Conservation (phyloP, 2,888 invertebrate species). For the Netelia melanura region DNA sequence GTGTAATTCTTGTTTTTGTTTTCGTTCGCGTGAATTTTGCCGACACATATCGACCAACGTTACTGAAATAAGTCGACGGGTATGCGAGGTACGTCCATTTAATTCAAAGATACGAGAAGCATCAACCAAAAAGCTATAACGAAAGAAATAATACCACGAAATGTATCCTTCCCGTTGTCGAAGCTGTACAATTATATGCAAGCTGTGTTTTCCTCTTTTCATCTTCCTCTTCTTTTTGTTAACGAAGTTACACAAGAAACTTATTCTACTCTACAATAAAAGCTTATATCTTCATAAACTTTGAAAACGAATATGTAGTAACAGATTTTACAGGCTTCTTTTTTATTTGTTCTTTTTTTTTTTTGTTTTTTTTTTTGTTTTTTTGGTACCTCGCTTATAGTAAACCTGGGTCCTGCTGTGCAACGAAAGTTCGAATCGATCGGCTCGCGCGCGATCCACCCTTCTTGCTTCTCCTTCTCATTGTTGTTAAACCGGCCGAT, state of each 20-base stretch:
- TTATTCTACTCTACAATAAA: constrained; percentile 68
- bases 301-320: constrained; percentile 67
- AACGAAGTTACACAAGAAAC: constrained; percentile 57
- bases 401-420: constrained; percentile 64
- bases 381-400: constrained; percentile 70
- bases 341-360: constrained; percentile 46
- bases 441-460: constrained; percentile 47
- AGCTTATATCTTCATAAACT: constrained; percentile 68
- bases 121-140: constrained; percentile 41
- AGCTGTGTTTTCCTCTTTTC: not conserved
- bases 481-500: constrained; percentile 57
- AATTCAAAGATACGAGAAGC: constrained; percentile 25
- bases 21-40: constrained; percentile 32
- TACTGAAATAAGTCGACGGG: constrained; percentile 42
- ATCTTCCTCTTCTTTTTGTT: constrained; percentile 5
- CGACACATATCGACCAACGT: constrained; percentile 51
- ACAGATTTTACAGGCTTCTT: constrained; percentile 68
- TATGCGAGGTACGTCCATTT: constrained; percentile 60
- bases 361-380: constrained; percentile 51
- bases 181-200: constrained; percentile 52
- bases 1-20: constrained; percentile 14
- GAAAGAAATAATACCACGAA: constrained; percentile 44
- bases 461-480: constrained; percentile 38
- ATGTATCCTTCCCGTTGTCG: constrained; percentile 39
- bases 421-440: constrained; percentile 66